These are phyloP conservation scores for Bellardia bayeri DNA, from an alignment of 2,888 invertebrate genomes.

Conservation along the genomic window DNA sequence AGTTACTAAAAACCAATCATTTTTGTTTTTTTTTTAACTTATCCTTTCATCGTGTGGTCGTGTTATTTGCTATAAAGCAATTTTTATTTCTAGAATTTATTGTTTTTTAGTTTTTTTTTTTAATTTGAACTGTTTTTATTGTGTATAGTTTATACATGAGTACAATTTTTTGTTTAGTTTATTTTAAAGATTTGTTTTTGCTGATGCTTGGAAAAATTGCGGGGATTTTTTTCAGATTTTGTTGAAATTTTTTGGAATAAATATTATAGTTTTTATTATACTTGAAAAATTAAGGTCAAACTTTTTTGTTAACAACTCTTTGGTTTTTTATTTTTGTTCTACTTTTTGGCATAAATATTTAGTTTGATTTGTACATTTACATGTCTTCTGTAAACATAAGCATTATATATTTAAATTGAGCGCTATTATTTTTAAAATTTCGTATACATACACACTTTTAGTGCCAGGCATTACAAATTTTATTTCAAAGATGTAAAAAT, in stretches of 20 bases:
- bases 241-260: constrained; percentile 33
- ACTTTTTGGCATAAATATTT: constrained; percentile 42
- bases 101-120: constrained; percentile 47
- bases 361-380: constrained; percentile 15
- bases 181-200: constrained; percentile 19
- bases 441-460: too few relatives aligned
- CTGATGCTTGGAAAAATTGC: constrained; percentile 53
- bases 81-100: constrained; percentile 61
- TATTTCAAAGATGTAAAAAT: too few relatives aligned
- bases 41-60: constrained; percentile 71
- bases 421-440: too few relatives aligned
- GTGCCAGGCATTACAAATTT: too few relatives aligned
- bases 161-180: constrained; percentile 32
- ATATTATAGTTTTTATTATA: constrained; percentile 54
- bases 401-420: too few relatives aligned
- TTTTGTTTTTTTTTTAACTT: constrained; percentile 49
- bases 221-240: constrained; percentile 37
- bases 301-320: constrained; percentile 60
- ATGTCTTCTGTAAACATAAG: neutral
- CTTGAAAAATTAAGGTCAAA: constrained; percentile 72
- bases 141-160: constrained; percentile 68
- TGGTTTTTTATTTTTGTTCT: constrained; percentile 19
- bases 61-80: constrained; percentile 63
- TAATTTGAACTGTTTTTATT: constrained; percentile 6
- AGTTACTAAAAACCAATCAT: constrained; percentile 50